These are phyloP conservation scores for Nasonia vitripennis DNA, from an alignment of 1,140 invertebrate genomes.

Conservation along the genomic window DNA sequence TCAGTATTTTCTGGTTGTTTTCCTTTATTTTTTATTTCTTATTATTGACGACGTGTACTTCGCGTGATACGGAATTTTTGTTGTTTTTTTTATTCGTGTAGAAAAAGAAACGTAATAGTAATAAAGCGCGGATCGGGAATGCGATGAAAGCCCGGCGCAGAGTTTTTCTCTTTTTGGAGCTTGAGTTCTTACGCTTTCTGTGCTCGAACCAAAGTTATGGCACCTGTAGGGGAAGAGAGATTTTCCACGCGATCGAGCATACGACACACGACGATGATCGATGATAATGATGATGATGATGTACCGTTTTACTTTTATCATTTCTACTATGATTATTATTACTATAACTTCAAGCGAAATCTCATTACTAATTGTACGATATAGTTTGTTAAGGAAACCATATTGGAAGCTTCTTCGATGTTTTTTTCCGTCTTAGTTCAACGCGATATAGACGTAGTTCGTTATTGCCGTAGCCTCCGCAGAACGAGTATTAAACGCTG, in stretches of 20 bases:
- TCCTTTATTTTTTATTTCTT: neutral
- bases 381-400: constrained; percentile 23
- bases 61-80: neutral
- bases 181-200: constrained; percentile 10
- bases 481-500: neutral
- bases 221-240: constrained; percentile 1
- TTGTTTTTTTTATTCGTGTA: constrained; percentile 19
- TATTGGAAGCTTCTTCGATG: constrained; percentile 14
- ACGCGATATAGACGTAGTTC: constrained; percentile 1
- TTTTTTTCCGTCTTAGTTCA: constrained; percentile 17
- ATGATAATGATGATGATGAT: constrained; percentile 1
- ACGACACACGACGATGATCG: constrained; percentile 28
- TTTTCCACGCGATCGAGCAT: constrained; percentile 22
- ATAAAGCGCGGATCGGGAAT: neutral
- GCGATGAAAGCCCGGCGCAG: neutral
- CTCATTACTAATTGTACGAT: constrained; percentile 44
- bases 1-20: neutral
- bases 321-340: constrained; percentile 20
- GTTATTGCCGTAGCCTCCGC: neutral
- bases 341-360: constrained; percentile 33
- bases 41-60: constrained; percentile 6
- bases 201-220: constrained; percentile 45
- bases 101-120: neutral
- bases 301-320: constrained; percentile 27
- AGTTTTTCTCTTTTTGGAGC: constrained; percentile 38